A percentile compares a stretch with the other conserved stretches of the same genome.
Conservation (phyloP, 1,140 invertebrate species). For the Zaprionus inermis region DNA sequence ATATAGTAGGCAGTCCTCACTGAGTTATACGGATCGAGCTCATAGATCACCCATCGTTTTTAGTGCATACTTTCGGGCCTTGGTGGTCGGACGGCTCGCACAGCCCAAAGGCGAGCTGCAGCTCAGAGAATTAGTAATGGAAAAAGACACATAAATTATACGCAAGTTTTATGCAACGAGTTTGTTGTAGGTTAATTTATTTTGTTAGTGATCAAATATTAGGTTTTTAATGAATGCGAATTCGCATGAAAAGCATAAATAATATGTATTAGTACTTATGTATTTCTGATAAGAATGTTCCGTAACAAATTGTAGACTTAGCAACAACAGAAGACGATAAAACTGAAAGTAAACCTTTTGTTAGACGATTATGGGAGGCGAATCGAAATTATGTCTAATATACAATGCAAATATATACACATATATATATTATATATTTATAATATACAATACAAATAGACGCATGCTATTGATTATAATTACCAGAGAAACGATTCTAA, state of each 20-base stretch:
- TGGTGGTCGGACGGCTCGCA: conserved; percentile 2
- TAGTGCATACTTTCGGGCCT: conserved; percentile 51
- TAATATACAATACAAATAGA: conserved; percentile 60
- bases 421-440: conserved; percentile 56
- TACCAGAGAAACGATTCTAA: conserved; percentile 39
- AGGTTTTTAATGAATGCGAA: conserved; percentile 31
- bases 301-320: conserved; percentile 81
- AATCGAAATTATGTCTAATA: conserved; percentile 74
- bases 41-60: neutral
- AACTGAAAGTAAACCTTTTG: conserved; percentile 77
- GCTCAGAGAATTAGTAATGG: conserved; percentile 21
- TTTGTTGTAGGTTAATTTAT: conserved; percentile 55
- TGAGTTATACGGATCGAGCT: neutral
- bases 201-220: conserved; percentile 46
- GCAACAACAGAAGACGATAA: conserved; percentile 80
- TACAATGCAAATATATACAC: conserved; percentile 58
- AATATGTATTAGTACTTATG: conserved; percentile 40
- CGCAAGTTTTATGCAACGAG: conserved; percentile 55
- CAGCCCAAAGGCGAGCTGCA: conserved; percentile 52
- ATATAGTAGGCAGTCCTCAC: neutral
- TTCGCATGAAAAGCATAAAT: conserved; percentile 24
- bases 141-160: conserved; percentile 33
- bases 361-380: conserved; percentile 31
- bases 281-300: conserved; percentile 79
- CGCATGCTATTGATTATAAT: conserved; percentile 30